phyloP scores from a whole-genome alignment of 2,797 vertebrate genomes.

The Lindbergichthys nudifrons region DNA sequence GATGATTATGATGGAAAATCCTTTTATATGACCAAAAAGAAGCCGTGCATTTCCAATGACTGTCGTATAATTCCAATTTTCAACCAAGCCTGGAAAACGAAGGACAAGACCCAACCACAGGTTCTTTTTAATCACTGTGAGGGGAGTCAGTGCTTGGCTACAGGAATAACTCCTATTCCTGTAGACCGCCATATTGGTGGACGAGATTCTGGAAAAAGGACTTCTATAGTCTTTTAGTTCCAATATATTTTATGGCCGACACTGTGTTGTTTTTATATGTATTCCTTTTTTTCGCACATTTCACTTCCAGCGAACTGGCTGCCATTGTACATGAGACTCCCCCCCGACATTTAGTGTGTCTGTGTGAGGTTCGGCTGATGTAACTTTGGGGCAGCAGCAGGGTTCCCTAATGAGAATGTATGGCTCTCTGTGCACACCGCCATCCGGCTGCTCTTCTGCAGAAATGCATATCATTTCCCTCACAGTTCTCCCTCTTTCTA shows the following conservation, averaged over 20 bases:
- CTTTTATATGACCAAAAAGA: constrained; percentile 19
- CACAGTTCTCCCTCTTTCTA: constrained; percentile 21
- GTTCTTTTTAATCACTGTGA: neutral
- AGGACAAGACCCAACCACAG: neutral
- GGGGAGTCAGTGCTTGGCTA: neutral
- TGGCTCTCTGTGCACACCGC: constrained; percentile 49
- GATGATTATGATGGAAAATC: constrained; percentile 7
- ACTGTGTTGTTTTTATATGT: constrained; percentile 33
- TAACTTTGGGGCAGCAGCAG: constrained; percentile 52
- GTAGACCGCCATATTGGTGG: neutral
- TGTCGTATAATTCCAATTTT: constrained; percentile 20
- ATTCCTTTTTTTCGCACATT: constrained; percentile 27
- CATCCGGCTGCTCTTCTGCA: constrained; percentile 39
- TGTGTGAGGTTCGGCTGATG: constrained; percentile 42
- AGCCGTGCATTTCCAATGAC: neutral
- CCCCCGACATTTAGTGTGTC: constrained; percentile 25
- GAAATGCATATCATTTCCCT: constrained; percentile 42
- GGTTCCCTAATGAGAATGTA: constrained; percentile 70
- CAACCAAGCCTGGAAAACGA: neutral
- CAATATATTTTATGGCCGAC: constrained; percentile 23
- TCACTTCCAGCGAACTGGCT: constrained; percentile 24
- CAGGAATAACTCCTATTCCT: neutral
- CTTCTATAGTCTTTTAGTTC: constrained; percentile 21
- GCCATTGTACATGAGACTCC: constrained; percentile 26
- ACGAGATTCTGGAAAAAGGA: constrained; percentile 15